Evolutionary conservation across 1,140 invertebrate genomes (phyloP), one percentile per base, ranked within the genome.

Genomic region (Chlorops oryzae): DNA sequence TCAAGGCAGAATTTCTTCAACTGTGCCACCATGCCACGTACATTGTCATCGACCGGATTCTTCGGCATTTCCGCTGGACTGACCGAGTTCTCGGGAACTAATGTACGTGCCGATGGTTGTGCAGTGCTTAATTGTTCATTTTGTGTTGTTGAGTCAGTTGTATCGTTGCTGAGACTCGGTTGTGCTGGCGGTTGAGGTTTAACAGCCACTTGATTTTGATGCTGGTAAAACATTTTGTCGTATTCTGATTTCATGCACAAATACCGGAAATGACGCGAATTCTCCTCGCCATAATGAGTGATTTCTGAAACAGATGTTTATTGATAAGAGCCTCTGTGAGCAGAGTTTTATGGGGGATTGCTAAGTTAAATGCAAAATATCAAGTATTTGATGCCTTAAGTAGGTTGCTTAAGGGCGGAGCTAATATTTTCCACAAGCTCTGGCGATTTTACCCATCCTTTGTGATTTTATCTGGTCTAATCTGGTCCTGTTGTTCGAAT

Each of bases 171-270:
- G 39, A 41, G 9, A 15, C 13, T 45, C 35, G 44, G 17, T 37
- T 12, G 42, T 10, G 57, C 55, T n/a, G 38, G 13, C 21, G 51
- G 2, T 15, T 41, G 34, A 4, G 50, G 45, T 10, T 58, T 56
- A 24, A 41, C 32, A 7, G 40, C n/a, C 28, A 59, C 38, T 52
- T 61, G 39, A 0, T 57, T 46, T 3, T 70, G 65, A 35, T 70
- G 67, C 18, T 70, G 67, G n/a, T 65, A 70, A 34, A 57, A 57
- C 48, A 57, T 70, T 28, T 70, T 70, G 18, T 70, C 67, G 38
- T 70, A 70, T 44, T 70, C 67, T 2, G 65, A 65, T 28, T 70
- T 70, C 67, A 70, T 70, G 59, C 67, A 70, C 9, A 70, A 47
- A 25, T 70, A 70, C 3, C 67, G 62, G 38, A 70, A 70, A 37